Base-by-base conservation (phyloP, 2,888 invertebrate species). In the Petrolisthes manimaculis region DNA sequence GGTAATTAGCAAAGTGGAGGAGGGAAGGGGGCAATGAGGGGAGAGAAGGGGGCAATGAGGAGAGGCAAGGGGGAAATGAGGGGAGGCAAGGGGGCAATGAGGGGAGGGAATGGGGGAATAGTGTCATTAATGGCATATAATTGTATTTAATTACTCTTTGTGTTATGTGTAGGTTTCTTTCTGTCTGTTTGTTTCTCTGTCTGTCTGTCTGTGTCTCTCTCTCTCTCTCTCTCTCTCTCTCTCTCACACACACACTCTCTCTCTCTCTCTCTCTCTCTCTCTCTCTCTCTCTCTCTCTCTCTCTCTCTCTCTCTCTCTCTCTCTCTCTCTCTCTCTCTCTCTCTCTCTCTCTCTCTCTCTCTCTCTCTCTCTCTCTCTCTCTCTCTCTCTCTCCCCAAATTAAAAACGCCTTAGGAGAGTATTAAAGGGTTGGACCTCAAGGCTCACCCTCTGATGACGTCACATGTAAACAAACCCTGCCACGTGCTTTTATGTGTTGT, bases 281-380 rank as follows among this genome's bases (percentile, higher is more conserved):
- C 61, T 8, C 14, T 9, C 14, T 61, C 8, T 9, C 14, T 61
- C 14, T 61, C 61, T 9, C 61, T 61, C 9, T 61, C 14, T 74
- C 21, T 18, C 9, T 74, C n/a, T n/a, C 74, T 74, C 74, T 74
- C 74, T 74, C 61, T 61, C 61, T 61, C 61, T 61, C 61, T 61
- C 61, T 61, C 61, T 61, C 61, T 61, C 61, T n/a, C n/a, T n/a
- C n/a, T n/a, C n/a, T n/a, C n/a, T n/a, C n/a, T n/a, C n/a, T n/a
- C n/a, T n/a, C n/a, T n/a, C n/a, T n/a, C n/a, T n/a, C n/a, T n/a
- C 69, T 69, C 69, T 69, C 69, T 69, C 69, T 69, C 69, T 69
- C 69, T 69, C 69, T 69, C 69, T 69, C 69, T 69, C 69, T 69
- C 69, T 69, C 69, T 69, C 69, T 69, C 69, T 69, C 69, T 69